These are phyloP conservation scores for Liopterus haemorrhoidalis DNA, from an alignment of 2,888 invertebrate genomes.

Conservation along the genomic window DNA sequence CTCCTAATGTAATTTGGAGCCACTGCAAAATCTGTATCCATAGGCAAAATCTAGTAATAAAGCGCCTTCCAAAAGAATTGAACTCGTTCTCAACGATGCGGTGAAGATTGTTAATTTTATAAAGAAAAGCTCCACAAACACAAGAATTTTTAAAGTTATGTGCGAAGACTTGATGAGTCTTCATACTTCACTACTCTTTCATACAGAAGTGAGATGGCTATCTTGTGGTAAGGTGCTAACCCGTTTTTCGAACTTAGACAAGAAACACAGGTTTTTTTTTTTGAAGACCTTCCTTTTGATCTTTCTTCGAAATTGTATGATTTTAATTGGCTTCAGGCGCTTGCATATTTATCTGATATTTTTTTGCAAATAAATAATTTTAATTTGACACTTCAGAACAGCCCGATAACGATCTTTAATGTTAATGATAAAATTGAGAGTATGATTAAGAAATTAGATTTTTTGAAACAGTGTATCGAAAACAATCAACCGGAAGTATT, in stretches of 20 bases:
- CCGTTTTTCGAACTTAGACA: conserved; percentile 22
- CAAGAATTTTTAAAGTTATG: conserved; percentile 25
- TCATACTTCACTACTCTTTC: conserved; percentile 21
- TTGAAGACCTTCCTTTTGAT: too few species aligned
- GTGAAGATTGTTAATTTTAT: conserved; percentile 28
- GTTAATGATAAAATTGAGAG: too few species aligned
- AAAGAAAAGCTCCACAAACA: conserved; percentile 25
- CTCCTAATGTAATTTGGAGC: too few species aligned
- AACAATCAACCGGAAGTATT: too few species aligned
- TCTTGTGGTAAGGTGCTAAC: conserved; percentile 23
- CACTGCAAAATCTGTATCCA: conserved; percentile 27
- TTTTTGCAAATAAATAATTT: too few species aligned
- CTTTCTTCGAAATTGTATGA: too few species aligned
- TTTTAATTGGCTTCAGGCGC: too few species aligned
- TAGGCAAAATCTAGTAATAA: conserved; percentile 23
- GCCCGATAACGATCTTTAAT: too few species aligned
- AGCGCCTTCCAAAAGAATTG: conserved; percentile 15
- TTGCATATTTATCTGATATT: too few species aligned
- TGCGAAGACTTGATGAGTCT: conserved; percentile 26
- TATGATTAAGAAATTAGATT: too few species aligned
- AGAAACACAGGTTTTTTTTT: conserved; percentile 10
- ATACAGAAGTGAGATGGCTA: conserved; percentile 26
- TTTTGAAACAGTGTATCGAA: too few species aligned
- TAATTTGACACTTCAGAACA: too few species aligned
- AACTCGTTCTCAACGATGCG: conserved; percentile 10